phyloP scores from a whole-genome alignment of 1,140 invertebrate species.

The Radopholus similis region DNA sequence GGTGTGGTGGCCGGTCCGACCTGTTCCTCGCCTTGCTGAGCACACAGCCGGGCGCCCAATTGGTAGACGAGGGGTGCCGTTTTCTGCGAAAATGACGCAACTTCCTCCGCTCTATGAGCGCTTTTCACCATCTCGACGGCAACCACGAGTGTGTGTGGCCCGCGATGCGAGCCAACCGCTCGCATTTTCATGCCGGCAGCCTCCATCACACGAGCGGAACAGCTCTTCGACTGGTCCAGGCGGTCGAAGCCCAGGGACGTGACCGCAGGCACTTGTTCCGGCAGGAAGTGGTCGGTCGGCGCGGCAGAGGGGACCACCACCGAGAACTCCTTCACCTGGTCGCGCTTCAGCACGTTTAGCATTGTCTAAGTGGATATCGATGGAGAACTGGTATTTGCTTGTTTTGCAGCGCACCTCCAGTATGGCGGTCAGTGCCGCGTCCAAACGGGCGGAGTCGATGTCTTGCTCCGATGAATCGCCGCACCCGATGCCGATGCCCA shows the following conservation, averaged over 20 bases:
- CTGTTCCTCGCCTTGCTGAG: not conserved
- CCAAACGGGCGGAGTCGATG: slow-evolving; percentile 8
- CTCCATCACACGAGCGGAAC: slow-evolving; percentile 26
- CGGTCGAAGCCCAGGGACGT: slow-evolving; percentile 40
- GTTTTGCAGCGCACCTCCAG: slow-evolving; percentile 30
- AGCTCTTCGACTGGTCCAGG: slow-evolving; percentile 27
- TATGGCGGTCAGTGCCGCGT: slow-evolving; percentile 34
- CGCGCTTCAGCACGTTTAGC: slow-evolving; percentile 44
- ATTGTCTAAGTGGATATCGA: slow-evolving; percentile 38
- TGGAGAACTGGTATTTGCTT: slow-evolving; percentile 13
- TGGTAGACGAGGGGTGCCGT: slow-evolving; percentile 54
- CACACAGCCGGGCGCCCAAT: slow-evolving; percentile 45
- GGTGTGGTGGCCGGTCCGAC: not conserved
- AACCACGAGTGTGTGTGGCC: slow-evolving; percentile 52
- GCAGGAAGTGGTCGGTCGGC: slow-evolving; percentile 56
- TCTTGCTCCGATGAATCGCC: not conserved
- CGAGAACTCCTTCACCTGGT: slow-evolving; percentile 53
- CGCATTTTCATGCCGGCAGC: slow-evolving; percentile 32
- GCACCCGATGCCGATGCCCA: slow-evolving; percentile 53
- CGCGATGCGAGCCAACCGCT: slow-evolving; percentile 30
- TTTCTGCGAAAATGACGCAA: slow-evolving; percentile 36
- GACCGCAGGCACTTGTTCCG: slow-evolving; percentile 38
- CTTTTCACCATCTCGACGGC: slow-evolving; percentile 40
- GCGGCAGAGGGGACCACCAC: slow-evolving; percentile 54
- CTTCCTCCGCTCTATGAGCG: not conserved